These are phyloP conservation scores for Chrysodeixis includens DNA, from an alignment of 2,888 invertebrate genomes.

Conservation along the genomic window DNA sequence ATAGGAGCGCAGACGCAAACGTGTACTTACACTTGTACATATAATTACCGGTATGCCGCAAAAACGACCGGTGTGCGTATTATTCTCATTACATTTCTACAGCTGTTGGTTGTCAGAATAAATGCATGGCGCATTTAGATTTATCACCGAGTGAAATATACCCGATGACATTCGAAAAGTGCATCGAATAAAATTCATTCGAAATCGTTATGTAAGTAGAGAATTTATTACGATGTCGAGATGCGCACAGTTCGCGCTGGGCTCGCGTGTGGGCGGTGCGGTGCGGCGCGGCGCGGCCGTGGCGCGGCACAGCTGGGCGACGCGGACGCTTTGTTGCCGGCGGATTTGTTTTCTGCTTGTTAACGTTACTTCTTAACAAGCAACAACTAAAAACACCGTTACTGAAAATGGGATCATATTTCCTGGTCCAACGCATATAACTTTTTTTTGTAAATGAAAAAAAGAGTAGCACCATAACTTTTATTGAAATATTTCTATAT, in stretches of 20 bases:
- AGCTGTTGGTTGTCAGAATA: slow-evolving; percentile 57
- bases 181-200: slow-evolving; percentile 60
- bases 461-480: slow-evolving; percentile 20
- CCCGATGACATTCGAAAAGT: slow-evolving; percentile 55
- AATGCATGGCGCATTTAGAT: slow-evolving; percentile 54
- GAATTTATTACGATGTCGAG: slow-evolving; percentile 62
- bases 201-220: slow-evolving; percentile 66
- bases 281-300: slow-evolving; percentile 18
- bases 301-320: slow-evolving; percentile 24
- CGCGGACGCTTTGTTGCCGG: slow-evolving; percentile 49
- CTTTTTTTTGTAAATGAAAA: slow-evolving; percentile 14
- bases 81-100: slow-evolving; percentile 57
- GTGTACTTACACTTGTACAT: slow-evolving; percentile 58
- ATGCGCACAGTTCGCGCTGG: slow-evolving; percentile 23
- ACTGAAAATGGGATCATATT: slow-evolving; percentile 50
- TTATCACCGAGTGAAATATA: slow-evolving; percentile 55
- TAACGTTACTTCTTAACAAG: slow-evolving; percentile 47
- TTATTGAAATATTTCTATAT: slow-evolving; percentile 26
- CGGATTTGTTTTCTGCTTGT: slow-evolving; percentile 60
- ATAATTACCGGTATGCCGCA: slow-evolving; percentile 61
- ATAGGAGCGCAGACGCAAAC: slow-evolving; percentile 65
- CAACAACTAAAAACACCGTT: slow-evolving; percentile 52
- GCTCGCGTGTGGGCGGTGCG: not conserved
- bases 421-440: slow-evolving; percentile 26
- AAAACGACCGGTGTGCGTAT: slow-evolving; percentile 54